Base-by-base conservation (phyloP, 2,888 invertebrate species). In the Bombylius discolor region DNA sequence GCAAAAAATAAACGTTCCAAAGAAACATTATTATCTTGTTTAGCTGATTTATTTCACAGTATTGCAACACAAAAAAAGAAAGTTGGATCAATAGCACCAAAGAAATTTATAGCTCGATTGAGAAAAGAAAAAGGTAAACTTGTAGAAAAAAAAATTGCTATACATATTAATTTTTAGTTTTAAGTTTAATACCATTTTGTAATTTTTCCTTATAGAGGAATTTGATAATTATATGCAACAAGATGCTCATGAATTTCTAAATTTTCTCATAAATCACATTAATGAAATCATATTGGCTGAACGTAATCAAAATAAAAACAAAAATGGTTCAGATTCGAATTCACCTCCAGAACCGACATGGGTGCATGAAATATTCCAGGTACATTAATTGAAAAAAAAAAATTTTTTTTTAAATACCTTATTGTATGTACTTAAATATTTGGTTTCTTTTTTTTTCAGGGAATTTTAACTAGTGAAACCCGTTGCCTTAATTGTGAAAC, bases 151-250 rank as follows among this genome's bases (percentile, higher is more conserved):
- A 3, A 23, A 23, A 23, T 23, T 36, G 9, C 9, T 36, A 36
- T 9, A 36, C 36, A 55, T 49, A 44, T 47, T 33, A 48, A 36
- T 53, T 33, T 32, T 42, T 39, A 33, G 34, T 53, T 33, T 32
- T 42, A 36, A 33, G 34, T 39, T 5, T 12, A 32, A 49, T 3
- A 36, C 3, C 23, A 8, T 32, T 56, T 57, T 59, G 70, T 73
- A 57, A 58, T 61, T 57, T 67, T 64, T 83, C 82, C 59, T 82
- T 54, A 7, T 47, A 94, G 97, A 96, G 78, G 89, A 96, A 71
- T 99, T 99, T 79, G 98, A 99, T 77, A 99, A 99, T 76, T 99
- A 97, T 70, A 94, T 97, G 91, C 98, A 99, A 75, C 99, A 99
- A 77, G 99, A 99, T 84, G 99, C 99, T 51, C 99, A 99, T 73